Percentiles rank a stretch among this genome's conserved stretches.
phyloP scores from a whole-genome alignment of 2,888 invertebrate species.

The Caenorhabditis zanzibari region DNA sequence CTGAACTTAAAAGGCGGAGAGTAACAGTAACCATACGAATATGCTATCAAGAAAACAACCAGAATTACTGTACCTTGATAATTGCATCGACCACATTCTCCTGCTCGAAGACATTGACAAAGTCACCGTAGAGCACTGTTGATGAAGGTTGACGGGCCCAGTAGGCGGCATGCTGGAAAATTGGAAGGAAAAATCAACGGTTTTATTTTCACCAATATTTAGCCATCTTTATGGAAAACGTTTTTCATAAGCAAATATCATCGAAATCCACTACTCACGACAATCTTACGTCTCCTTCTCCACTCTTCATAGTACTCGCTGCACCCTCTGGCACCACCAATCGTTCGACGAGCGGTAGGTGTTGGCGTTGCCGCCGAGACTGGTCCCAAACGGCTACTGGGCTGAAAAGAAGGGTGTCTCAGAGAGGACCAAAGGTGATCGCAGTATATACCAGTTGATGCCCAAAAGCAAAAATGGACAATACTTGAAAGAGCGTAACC shows the following conservation, averaged over 20 bases:
- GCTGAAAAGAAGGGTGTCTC: slow-evolving; percentile 4
- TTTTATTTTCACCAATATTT: too few species aligned
- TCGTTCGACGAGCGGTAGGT: not conserved
- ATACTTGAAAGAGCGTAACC: too few species aligned
- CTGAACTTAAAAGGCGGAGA: slow-evolving; percentile 29
- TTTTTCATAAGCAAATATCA: too few species aligned
- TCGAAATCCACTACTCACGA: slow-evolving; percentile 7
- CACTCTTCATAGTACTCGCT: not conserved
- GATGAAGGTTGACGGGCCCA: not conserved
- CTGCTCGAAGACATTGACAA: slow-evolving; percentile 34
- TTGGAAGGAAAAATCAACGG: too few species aligned
- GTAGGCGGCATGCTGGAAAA: slow-evolving; percentile 29
- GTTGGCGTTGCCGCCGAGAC: not conserved
- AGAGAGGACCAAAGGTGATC: too few species aligned
- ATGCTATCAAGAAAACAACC: too few species aligned
- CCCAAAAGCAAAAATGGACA: too few species aligned
- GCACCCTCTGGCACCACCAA: not conserved
- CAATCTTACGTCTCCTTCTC: not conserved
- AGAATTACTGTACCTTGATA: not conserved
- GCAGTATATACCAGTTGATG: too few species aligned
- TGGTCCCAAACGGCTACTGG: slow-evolving; percentile 6
- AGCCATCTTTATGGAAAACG: too few species aligned
- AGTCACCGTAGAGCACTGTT: slow-evolving; percentile 10
- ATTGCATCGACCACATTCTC: not conserved
- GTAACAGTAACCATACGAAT: too few species aligned